Evolutionary conservation across 64 coral and sea anemone genomes (phyloP).

Genomic region (Pocillopora verrucosa): DNA sequence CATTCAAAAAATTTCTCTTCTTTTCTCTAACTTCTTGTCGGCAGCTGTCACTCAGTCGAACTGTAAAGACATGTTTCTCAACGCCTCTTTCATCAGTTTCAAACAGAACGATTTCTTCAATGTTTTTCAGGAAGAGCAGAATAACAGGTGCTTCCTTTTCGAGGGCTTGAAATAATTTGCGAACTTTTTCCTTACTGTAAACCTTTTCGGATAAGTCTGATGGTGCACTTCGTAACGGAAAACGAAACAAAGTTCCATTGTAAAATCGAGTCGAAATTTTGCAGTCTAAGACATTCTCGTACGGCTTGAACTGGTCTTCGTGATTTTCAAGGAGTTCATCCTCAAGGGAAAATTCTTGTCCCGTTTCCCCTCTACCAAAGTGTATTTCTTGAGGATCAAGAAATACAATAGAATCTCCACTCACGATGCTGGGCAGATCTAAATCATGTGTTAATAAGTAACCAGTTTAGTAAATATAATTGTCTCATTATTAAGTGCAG

Average conservation of each 20-base stretch:
- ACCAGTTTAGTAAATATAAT: neutral
- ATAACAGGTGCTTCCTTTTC: conserved; percentile 76
- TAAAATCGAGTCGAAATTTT: conserved; percentile 53
- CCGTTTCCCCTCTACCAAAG: conserved; percentile 80
- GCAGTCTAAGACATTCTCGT: conserved; percentile 73
- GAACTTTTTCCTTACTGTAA: conserved; percentile 74
- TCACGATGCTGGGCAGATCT: conserved; percentile 90
- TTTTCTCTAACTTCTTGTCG: conserved; percentile 42
- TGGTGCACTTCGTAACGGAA: conserved; percentile 66
- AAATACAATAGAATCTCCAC: conserved; percentile 72
- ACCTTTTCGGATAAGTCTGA: conserved; percentile 68
- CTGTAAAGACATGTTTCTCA: conserved; percentile 59
- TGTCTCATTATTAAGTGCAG: neutral
- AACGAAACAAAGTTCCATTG: conserved; percentile 75
- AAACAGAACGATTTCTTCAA: conserved; percentile 74
- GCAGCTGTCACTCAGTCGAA: conserved; percentile 56
- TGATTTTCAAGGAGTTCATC: conserved; percentile 38
- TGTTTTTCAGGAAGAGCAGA: conserved; percentile 82
- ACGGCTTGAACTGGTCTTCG: conserved; percentile 72
- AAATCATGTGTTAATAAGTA: neutral
- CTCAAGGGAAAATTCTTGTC: conserved; percentile 61
- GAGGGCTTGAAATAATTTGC: conserved; percentile 55
- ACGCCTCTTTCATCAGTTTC: conserved; percentile 43
- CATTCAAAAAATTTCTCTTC: conserved; percentile 46
- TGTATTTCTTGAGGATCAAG: conserved; percentile 80